Conservation (phyloP, 2,113 vertebrate genomes). For the Origma solitaria region DNA sequence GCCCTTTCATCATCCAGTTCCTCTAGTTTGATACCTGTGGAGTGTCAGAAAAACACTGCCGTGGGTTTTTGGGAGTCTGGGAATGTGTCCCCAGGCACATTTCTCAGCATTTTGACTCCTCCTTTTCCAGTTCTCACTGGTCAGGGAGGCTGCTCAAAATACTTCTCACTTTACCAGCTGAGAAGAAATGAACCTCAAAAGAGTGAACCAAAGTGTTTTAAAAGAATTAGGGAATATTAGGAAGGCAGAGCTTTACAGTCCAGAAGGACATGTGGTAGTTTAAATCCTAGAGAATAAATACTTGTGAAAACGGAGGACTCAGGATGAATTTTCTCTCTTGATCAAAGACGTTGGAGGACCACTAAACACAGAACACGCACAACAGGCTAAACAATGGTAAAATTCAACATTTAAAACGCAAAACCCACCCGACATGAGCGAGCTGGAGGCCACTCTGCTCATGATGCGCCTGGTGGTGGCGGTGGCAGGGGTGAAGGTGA, state of each 20-base stretch:
- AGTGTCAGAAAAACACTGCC: neutral
- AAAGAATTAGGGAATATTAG: too few species aligned
- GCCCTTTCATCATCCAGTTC: conserved; percentile 72
- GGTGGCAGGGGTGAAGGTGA: conserved; percentile 48
- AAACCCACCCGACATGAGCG: conserved; percentile 48
- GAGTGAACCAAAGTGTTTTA: neutral
- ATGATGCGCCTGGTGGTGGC: conserved; percentile 49
- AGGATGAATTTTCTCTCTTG: neutral
- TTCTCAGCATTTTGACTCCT: neutral
- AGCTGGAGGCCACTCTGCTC: conserved; percentile 38
- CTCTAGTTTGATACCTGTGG: conserved; percentile 66
- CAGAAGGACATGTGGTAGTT: neutral
- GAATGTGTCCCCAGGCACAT: rapidly evolving
- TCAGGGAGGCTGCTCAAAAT: neutral
- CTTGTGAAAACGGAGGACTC: neutral
- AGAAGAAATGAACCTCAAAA: neutral
- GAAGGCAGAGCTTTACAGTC: neutral
- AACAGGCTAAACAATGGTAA: neutral
- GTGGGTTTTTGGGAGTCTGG: neutral
- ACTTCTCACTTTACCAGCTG: neutral
- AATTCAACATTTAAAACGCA: neutral
- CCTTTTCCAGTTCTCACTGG: neutral
- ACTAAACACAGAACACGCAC: rapidly evolving
- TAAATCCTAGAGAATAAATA: neutral
- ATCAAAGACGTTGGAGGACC: neutral